phyloP scores from a whole-genome alignment of 2,797 vertebrate species.

The Vipera latastei region DNA sequence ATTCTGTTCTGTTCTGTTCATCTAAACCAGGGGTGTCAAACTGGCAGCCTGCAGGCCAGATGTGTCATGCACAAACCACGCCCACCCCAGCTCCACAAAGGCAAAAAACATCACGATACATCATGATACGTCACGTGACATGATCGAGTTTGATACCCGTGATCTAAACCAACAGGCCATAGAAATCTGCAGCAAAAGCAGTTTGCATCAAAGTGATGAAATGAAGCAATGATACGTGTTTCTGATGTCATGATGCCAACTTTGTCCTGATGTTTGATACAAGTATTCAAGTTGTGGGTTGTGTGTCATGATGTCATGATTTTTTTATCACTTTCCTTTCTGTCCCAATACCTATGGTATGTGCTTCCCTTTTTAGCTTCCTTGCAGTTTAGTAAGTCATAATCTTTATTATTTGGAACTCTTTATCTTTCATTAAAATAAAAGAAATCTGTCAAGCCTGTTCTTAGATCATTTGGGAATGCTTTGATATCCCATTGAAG shows the following conservation, averaged over 20 bases:
- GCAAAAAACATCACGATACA: too few relatives aligned
- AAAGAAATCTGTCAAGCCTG: background rate
- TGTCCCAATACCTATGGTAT: background rate
- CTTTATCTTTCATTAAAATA: background rate
- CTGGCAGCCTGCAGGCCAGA: too few relatives aligned
- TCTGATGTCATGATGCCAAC: background rate
- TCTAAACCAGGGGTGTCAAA: too few relatives aligned
- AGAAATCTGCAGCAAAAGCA: background rate
- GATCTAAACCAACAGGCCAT: background rate
- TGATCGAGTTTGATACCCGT: too few relatives aligned
- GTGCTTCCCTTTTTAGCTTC: background rate
- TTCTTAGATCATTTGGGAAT: background rate
- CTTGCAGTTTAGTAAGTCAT: background rate
- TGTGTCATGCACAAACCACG: too few relatives aligned
- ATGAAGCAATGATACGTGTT: background rate
- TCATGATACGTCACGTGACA: too few relatives aligned
- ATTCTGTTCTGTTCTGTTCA: too few relatives aligned
- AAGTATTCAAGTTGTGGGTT: background rate
- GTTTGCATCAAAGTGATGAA: background rate
- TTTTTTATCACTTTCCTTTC: background rate
- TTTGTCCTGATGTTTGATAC: background rate
- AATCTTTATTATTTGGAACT: background rate
- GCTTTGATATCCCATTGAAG: accelerated
- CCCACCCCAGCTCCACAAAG: too few relatives aligned
- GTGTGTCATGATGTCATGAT: background rate